These are phyloP conservation scores for Morpho helenor DNA, from an alignment of 2,888 invertebrate species.

Conservation along the genomic window DNA sequence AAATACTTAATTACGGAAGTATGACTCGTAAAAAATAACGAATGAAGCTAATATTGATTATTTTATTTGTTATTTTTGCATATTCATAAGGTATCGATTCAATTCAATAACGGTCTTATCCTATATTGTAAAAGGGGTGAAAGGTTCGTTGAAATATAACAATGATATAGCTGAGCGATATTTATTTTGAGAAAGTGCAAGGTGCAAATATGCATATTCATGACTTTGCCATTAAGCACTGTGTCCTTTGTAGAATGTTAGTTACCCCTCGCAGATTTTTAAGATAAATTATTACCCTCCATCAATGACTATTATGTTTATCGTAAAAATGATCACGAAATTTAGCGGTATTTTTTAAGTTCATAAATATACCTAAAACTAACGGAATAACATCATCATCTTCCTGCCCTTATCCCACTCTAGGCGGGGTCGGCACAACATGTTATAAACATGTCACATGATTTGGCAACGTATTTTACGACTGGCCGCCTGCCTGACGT, in stretches of 20 bases:
- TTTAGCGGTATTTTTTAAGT: too few species aligned
- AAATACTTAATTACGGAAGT: constrained; percentile 38
- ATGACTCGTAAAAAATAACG: constrained; percentile 53
- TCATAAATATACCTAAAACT: too few species aligned
- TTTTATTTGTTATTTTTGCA: constrained; percentile 68
- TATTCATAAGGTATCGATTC: constrained; percentile 57
- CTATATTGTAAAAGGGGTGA: constrained; percentile 24
- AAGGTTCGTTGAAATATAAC: constrained; percentile 29
- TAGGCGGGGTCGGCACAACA: too few species aligned
- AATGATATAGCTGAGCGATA: constrained; percentile 16
- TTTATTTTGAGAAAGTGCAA: constrained; percentile 21
- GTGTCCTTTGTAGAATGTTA: background rate
- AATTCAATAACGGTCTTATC: constrained; percentile 25
- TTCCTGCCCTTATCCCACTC: too few species aligned
- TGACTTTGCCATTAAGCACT: constrained; percentile 44
- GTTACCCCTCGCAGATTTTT: background rate
- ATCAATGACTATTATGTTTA: too few species aligned
- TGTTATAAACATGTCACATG: too few species aligned
- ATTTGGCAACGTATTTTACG: too few species aligned
- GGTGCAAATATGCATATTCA: constrained; percentile 62
- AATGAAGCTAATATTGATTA: constrained; percentile 62
- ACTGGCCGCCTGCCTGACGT: too few species aligned
- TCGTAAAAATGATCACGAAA: too few species aligned
- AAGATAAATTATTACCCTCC: too few species aligned
- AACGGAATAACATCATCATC: too few species aligned